Evolutionary conservation across 2,113 vertebrate genomes (phyloP).

Genomic region (Pipra filicauda): DNA sequence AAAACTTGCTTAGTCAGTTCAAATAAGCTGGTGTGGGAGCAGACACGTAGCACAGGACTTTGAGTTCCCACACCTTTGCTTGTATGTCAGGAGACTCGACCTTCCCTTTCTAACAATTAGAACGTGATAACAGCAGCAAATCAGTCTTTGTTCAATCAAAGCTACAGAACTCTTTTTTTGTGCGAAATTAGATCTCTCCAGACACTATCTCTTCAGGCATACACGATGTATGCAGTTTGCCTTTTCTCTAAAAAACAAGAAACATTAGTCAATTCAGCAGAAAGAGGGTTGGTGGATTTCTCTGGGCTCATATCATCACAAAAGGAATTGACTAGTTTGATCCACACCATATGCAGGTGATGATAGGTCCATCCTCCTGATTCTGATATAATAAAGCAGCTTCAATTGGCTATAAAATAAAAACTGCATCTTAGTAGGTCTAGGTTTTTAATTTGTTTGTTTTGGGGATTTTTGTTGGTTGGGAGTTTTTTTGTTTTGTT

Average conservation of each 20-base stretch:
- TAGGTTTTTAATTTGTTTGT: neutral
- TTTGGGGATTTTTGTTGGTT: neutral
- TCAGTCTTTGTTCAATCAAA: conserved; percentile 1
- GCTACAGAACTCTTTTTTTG: neutral
- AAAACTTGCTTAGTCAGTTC: neutral
- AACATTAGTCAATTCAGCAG: conserved; percentile 24
- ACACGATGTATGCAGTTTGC: neutral
- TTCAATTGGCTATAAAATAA: conserved; percentile 24
- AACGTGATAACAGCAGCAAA: neutral
- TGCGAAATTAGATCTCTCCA: neutral
- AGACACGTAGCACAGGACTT: neutral
- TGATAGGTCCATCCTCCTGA: neutral
- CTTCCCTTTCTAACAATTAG: neutral
- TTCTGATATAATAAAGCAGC: neutral
- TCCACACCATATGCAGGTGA: conserved; percentile 3
- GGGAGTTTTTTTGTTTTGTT: neutral
- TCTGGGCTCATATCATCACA: neutral
- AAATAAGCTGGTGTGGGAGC: neutral
- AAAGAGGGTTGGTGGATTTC: neutral
- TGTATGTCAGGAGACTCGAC: neutral
- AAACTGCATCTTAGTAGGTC: neutral
- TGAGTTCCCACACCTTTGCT: neutral
- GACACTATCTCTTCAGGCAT: neutral
- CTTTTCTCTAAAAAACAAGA: conserved; percentile 26
- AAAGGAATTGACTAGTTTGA: conserved; percentile 37